These are phyloP conservation scores for Galemys pyrenaicus DNA, from an alignment of 2,113 vertebrate species.

Conservation along the genomic window DNA sequence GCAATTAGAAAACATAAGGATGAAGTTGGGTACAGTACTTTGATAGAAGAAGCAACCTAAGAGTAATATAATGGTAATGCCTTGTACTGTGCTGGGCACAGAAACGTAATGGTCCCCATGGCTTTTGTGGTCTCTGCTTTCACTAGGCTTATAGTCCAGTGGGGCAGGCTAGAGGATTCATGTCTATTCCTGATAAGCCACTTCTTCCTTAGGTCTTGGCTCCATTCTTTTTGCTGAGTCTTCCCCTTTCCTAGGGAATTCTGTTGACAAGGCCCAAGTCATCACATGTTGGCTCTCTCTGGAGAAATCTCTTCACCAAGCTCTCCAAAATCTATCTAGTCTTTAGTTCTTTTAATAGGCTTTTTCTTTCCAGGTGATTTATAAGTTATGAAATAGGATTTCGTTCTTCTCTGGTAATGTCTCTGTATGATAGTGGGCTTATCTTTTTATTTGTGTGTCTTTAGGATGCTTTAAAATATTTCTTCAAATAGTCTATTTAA, in stretches of 20 bases:
- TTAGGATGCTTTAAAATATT: constrained; percentile 20
- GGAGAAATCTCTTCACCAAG: neutral
- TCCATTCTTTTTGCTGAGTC: neutral
- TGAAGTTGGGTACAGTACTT: neutral
- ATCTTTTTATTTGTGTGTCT: neutral
- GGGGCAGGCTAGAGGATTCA: neutral
- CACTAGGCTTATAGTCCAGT: neutral
- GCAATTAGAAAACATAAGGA: neutral
- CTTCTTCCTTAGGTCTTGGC: neutral
- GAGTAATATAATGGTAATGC: neutral
- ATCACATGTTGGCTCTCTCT: neutral
- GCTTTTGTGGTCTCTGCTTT: neutral
- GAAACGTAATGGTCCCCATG: neutral
- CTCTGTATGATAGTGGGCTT: neutral
- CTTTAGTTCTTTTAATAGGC: neutral
- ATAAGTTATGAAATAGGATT: neutral
- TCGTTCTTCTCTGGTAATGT: neutral
- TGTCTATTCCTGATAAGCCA: no score
- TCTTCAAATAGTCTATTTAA: neutral
- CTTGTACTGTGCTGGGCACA: neutral
- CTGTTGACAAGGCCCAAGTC: neutral
- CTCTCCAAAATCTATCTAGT: neutral
- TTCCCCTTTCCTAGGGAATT: neutral
- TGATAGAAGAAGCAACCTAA: neutral
- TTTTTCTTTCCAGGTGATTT: neutral